These are phyloP conservation scores for Atherinosoma microstoma DNA, from an alignment of 2,797 vertebrate genomes.

Conservation along the genomic window DNA sequence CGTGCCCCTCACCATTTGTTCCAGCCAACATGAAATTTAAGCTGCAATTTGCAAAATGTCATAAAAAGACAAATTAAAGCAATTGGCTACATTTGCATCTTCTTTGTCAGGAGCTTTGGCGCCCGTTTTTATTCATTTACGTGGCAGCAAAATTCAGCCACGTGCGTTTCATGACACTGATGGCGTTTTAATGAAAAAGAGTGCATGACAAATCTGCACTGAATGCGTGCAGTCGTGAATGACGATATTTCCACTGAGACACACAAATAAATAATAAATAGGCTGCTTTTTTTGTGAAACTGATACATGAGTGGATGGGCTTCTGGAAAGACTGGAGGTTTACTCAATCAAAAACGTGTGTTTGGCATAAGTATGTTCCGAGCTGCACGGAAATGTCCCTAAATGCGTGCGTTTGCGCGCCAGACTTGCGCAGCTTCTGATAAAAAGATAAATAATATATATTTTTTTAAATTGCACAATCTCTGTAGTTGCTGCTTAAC, in stretches of 20 bases:
- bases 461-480: neutral
- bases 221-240: constrained; percentile 46
- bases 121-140: neutral
- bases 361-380: constrained; percentile 24
- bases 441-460: constrained; percentile 5
- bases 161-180: neutral
- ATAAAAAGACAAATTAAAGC: constrained; percentile 38
- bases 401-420: constrained; percentile 20
- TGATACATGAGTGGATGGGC: constrained; percentile 1
- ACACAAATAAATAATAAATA: constrained; percentile 54
- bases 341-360: constrained; percentile 22
- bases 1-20: constrained; percentile 38
- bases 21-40: constrained; percentile 38
- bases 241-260: constrained; percentile 54
- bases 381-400: constrained; percentile 17
- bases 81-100: neutral
- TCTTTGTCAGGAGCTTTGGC: neutral
- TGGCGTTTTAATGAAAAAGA: constrained; percentile 40
- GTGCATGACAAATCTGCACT: constrained; percentile 39
- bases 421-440: constrained; percentile 2
- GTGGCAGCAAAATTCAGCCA: constrained; percentile 11
- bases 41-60: constrained; percentile 44
- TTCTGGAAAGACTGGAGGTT: constrained; percentile 9
- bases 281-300: neutral
- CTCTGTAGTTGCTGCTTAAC: neutral